Conservation (phyloP, 2,888 invertebrate genomes). For the Harpalus rufipes region DNA sequence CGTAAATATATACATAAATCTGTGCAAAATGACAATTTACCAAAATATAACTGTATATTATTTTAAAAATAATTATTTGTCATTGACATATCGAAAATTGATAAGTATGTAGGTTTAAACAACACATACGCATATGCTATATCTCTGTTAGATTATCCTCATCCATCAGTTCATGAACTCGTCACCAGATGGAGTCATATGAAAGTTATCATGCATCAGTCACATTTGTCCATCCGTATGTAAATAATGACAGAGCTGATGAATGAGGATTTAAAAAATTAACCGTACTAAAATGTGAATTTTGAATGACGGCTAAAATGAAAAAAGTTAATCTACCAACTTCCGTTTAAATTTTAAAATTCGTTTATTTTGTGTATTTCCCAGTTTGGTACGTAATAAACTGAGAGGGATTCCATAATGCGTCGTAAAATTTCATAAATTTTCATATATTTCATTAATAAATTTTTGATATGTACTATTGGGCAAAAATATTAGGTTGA, state of each 20-base stretch:
- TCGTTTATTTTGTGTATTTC: constrained; percentile 21
- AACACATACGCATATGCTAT: constrained; percentile 36
- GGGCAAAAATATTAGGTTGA: no score
- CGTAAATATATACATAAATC: no score
- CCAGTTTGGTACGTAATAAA: constrained; percentile 25
- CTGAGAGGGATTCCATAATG: not conserved
- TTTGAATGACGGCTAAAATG: constrained; percentile 57
- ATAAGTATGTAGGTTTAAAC: constrained; percentile 17
- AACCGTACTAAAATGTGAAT: constrained; percentile 56
- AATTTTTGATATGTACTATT: no score
- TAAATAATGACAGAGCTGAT: constrained; percentile 56
- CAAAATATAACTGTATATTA: not conserved
- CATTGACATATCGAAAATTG: constrained; percentile 19
- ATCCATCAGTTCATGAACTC: constrained; percentile 57
- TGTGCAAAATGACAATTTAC: no score
- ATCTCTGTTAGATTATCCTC: constrained; percentile 22
- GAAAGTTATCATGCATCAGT: constrained; percentile 56
- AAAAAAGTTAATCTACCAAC: constrained; percentile 56
- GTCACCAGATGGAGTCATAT: constrained; percentile 50
- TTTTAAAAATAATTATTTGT: not conserved
- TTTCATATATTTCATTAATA: constrained; percentile 28
- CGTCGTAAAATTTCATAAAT: constrained; percentile 10
- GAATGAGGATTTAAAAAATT: constrained; percentile 53
- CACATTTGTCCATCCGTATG: constrained; percentile 45
- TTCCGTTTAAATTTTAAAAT: constrained; percentile 52